phyloP scores from a whole-genome alignment of 2,888 invertebrate species.

The Brachypalpus laphriformis region DNA sequence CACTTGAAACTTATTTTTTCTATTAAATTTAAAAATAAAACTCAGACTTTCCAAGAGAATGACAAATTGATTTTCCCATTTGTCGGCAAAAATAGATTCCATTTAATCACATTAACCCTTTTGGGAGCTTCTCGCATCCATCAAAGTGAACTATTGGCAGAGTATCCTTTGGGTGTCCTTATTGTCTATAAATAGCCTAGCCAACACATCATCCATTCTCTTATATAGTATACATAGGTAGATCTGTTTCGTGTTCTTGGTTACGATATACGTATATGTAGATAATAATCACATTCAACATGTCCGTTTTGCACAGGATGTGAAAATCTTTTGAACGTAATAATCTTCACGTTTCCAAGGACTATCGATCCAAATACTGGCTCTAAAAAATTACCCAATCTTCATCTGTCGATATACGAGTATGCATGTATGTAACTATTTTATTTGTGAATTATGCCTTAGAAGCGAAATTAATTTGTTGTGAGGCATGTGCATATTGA shows the following conservation, averaged over 20 bases:
- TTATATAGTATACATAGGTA: background rate
- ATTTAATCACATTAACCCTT: constrained; percentile 71
- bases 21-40: background rate
- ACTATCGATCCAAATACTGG: constrained; percentile 57
- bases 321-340: constrained; percentile 64
- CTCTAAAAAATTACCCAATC: constrained; percentile 44
- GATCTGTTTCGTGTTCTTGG: constrained; percentile 34
- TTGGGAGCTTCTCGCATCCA: constrained; percentile 36
- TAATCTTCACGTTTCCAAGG: constrained; percentile 60
- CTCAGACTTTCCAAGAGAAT: background rate
- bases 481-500: constrained; percentile 28
- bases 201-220: constrained; percentile 52
- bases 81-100: constrained; percentile 36
- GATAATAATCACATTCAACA: constrained; percentile 73
- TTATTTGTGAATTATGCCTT: constrained; percentile 49
- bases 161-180: constrained; percentile 62
- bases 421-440: background rate
- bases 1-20: background rate
- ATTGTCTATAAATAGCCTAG: constrained; percentile 67
- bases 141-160: constrained; percentile 61
- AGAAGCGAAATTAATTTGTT: constrained; percentile 43
- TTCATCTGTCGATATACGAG: constrained; percentile 34
- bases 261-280: constrained; percentile 13
- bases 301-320: constrained; percentile 60
- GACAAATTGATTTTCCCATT: constrained; percentile 48